Percentiles rank a stretch among this genome's conserved stretches.
Evolutionary conservation across 2,797 vertebrate genomes (phyloP).

Genomic region (Parauchenoglanis punctatus): DNA sequence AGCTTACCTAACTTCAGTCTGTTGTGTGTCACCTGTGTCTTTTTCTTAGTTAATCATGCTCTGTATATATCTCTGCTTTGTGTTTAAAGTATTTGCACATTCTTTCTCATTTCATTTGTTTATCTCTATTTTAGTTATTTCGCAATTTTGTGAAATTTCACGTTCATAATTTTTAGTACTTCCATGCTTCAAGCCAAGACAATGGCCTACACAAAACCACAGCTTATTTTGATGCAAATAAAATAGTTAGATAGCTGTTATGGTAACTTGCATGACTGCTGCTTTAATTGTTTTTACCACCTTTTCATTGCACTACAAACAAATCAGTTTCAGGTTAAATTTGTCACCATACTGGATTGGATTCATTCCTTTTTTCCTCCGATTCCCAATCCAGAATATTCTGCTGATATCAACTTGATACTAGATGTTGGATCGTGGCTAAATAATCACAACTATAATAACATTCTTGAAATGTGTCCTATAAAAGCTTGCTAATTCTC

Average conservation of each 20-base stretch:
- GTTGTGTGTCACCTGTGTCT: background rate
- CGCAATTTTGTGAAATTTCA: background rate
- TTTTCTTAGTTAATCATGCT: background rate
- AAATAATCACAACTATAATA: background rate
- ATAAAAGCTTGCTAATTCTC: background rate
- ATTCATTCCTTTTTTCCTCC: background rate
- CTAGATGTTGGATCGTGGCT: background rate
- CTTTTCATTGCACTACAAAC: background rate
- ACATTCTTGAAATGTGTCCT: slow-evolving; percentile 4
- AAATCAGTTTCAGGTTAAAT: background rate
- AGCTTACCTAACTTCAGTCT: background rate
- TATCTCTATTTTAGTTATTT: background rate
- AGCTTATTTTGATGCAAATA: background rate
- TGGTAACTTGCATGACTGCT: background rate
- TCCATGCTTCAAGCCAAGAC: background rate
- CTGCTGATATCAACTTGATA: background rate
- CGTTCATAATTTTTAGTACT: background rate
- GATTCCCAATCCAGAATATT: background rate
- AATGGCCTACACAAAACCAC: background rate
- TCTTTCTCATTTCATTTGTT: background rate
- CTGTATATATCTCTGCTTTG: background rate
- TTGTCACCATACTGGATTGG: background rate
- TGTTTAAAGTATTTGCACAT: background rate
- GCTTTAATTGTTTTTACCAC: background rate
- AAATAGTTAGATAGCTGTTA: background rate